phyloP scores from a whole-genome alignment of 2,888 invertebrate genomes.

The Lycaena phlaeas region DNA sequence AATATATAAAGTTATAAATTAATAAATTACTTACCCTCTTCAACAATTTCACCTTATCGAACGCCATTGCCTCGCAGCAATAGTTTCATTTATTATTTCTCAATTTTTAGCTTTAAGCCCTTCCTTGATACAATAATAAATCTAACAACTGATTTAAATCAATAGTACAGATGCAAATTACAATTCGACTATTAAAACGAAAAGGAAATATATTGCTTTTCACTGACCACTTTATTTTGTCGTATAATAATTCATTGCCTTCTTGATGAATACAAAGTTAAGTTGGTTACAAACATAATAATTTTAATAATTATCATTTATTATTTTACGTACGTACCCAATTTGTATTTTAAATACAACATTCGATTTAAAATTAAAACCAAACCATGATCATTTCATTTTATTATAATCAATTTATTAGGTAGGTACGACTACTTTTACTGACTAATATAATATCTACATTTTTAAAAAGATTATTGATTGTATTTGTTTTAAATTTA shows the following conservation, averaged over 20 bases:
- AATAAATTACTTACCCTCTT: constrained; percentile 25
- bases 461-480: too few relatives aligned
- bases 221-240: constrained; percentile 22
- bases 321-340: too few relatives aligned
- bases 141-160: neutral
- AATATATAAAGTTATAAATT: too few relatives aligned
- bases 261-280: constrained; percentile 7
- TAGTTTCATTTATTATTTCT: neutral
- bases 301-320: too few relatives aligned
- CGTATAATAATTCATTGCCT: constrained; percentile 30
- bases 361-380: too few relatives aligned
- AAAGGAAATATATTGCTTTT: neutral
- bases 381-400: too few relatives aligned
- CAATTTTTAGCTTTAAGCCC: neutral
- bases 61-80: constrained; percentile 26
- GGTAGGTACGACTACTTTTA: too few relatives aligned
- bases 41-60: constrained; percentile 21
- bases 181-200: neutral
- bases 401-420: too few relatives aligned
- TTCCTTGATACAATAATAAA: neutral
- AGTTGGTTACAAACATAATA: too few relatives aligned
- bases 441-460: too few relatives aligned
- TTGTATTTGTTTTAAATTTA: too few relatives aligned
- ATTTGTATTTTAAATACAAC: too few relatives aligned
- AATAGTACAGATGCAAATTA: neutral